Evolutionary conservation across 2,113 vertebrate species (phyloP), one percentile per base, ranked within the genome.

Genomic region (pig (Sus scrofa)): DNA sequence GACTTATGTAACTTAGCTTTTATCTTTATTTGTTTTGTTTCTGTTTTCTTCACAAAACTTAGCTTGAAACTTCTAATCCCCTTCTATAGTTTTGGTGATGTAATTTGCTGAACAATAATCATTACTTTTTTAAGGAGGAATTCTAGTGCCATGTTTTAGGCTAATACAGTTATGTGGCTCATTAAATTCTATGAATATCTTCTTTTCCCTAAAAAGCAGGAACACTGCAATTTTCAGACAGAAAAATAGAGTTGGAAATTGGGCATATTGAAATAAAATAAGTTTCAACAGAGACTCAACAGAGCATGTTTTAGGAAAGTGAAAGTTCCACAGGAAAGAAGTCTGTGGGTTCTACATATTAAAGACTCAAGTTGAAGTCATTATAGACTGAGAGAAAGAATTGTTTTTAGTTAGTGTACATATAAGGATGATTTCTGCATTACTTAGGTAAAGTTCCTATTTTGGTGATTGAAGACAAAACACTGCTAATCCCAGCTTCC

Each of bases 291-390:
- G 32, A 39, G n/a, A 83, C 1, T 91, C 60, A 71, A n/a, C 15
- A 86, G 24, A 87, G 32, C 6, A 56, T 92, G 27, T 30, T 89
- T 94, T 71, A 90, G 24, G 52, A 84, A 95, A 96, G 50, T 27
- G 30, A 3, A 73, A 56, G 1, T 92, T 95, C 32, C 16, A 37
- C 32, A 20, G 12, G 82, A 62, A 95, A 86, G n/a, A 26, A 19
- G 20, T 10, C 0, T 32, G 34, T 75, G 30, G 5, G 54, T 58
- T 93, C 56, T 79, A 1, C 68, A 4, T 74, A 89, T 93, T 96
- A 60, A 95, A 68, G 18, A 67, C 27, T 65, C 6, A 44, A 93
- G 7, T 70, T 58, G 22, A 86, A 89, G 24, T 30, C 20, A n/a
- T 60, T 58, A n/a, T 11, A 78, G 34, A 91, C 13, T 24, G 14